These are phyloP conservation scores for Drosophila macrothrix DNA, from an alignment of 2,888 invertebrate genomes.

Conservation along the genomic window DNA sequence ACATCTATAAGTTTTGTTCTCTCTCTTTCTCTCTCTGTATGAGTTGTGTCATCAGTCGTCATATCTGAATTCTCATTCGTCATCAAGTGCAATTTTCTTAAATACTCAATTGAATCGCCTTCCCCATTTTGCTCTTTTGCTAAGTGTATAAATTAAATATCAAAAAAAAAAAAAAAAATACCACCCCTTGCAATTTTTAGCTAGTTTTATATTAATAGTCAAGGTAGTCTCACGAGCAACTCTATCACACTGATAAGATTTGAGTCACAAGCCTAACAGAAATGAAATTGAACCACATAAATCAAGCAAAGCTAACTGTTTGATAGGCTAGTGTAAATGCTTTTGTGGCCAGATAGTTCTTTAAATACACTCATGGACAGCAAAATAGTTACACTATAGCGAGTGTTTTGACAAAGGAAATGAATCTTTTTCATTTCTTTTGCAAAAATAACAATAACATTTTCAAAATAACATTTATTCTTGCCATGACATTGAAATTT, in stretches of 20 bases:
- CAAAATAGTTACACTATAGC: background rate
- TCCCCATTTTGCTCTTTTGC: constrained; percentile 33
- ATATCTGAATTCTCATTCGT: constrained; percentile 36
- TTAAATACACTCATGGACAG: background rate
- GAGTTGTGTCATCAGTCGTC: constrained; percentile 54
- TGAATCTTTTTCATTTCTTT: background rate
- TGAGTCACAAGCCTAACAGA: constrained; percentile 2
- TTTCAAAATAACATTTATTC: background rate
- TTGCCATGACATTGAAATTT: background rate
- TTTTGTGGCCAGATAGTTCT: background rate
- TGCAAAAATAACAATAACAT: background rate
- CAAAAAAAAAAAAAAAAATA: background rate
- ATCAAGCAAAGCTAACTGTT: background rate
- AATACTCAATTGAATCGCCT: constrained; percentile 17
- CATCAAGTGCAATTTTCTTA: constrained; percentile 5
- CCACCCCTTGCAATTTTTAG: background rate
- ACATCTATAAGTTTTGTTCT: background rate
- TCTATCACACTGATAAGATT: constrained; percentile 37
- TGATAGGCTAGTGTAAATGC: background rate
- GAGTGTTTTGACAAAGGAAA: background rate
- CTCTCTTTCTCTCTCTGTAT: constrained; percentile 1
- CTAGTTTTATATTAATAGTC: background rate
- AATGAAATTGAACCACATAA: background rate
- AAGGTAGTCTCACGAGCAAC: background rate
- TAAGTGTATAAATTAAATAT: constrained; percentile 63